Evolutionary conservation across 2,888 invertebrate species (phyloP), one percentile per base, ranked within the genome.

Genomic region (Lochmaea capreae): DNA sequence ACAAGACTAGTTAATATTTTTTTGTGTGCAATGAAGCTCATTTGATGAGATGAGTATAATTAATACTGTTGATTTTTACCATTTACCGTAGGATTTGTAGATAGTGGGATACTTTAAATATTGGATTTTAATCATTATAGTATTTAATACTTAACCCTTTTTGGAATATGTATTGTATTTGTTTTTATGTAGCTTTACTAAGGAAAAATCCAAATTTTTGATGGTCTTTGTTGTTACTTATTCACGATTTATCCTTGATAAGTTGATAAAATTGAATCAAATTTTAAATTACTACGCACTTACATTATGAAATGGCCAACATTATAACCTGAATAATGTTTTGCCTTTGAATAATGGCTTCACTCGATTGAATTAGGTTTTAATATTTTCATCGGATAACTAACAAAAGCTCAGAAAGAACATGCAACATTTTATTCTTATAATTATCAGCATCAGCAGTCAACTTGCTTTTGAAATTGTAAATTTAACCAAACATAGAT

Each of bases 131-230:
- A 77, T 75, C 43, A 59, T 67, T 42, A 65, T 77, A 70, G 70
- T 76, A 70, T 73, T 59, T 73, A 75, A 67, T 75, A 68, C 65
- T 77, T 71, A 72, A 72, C 62, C 65, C 46, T 74, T 75, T n/a
- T 67, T 66, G 67, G 43, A 77, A 78, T 82, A 82, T 79, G 80
- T 81, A 80, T 79, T 77, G 79, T 78, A 77, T 76, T 77, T 71
- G 70, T 57, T 76, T 77, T 77, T 74, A 72, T 75, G 73, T 80
- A 78, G 80, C 77, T 77, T 78, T 63, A 71, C 33, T 39, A 61
- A 65, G 74, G 66, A 71, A 52, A 54, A 71, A 67, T 74, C 65
- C 59, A 61, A 68, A 71, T 54, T 63, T 42, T 46, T 74, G 71
- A 68, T 71, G 49, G 33, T 46, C 52, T 22, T 63, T 22, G 52